Evolutionary conservation across 2,888 invertebrate species (phyloP), one percentile per base, ranked within the genome.

Genomic region (Spodoptera picta): DNA sequence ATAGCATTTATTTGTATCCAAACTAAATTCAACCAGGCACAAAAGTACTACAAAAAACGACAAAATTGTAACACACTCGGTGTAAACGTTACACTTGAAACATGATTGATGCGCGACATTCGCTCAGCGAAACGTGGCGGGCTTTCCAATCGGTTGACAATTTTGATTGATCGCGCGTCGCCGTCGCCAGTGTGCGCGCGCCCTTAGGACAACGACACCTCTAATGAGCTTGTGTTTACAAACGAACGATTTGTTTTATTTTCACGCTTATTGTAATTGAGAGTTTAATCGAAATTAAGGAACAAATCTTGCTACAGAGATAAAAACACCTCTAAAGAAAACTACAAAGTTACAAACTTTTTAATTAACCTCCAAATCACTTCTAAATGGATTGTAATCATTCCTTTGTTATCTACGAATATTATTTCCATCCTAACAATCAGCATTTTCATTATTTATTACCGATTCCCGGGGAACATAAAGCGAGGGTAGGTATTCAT

Each of bases 141-240:
- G 88, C 90, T 91, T 91, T 89, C 90, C 91, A 86, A 93, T 91
- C 92, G 90, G 86, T 89, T 93, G 94, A 94, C 93, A 93, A 92
- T 92, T 92, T 91, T 93, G 94, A 94, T 94, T 91, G 94, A 94
- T 94, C 90, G 84, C 79, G 63, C 52, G 65, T 64, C 69, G 65
- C 47, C 27, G 64, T 79, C 70, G 82, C 58, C 77, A 75, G 79
- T 80, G 81, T 79, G 69, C 49, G 64, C 68, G 59, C 77, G 67
- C 80, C 78, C 80, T 79, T 75, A 79, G 57, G 57, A 61, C 63
- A 52, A 50, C 71, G 56, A 73, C 72, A 75, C 75, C 63, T 79
- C 80, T 87, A 89, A 89, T 87, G 88, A 88, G 87, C 82, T 79
- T 82, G 74, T 76, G 75, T 77, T 83, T 77, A 73, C 80, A 80